Evolutionary conservation across 2,888 invertebrate genomes (phyloP).

Genomic region (Stegophylla sp.): DNA sequence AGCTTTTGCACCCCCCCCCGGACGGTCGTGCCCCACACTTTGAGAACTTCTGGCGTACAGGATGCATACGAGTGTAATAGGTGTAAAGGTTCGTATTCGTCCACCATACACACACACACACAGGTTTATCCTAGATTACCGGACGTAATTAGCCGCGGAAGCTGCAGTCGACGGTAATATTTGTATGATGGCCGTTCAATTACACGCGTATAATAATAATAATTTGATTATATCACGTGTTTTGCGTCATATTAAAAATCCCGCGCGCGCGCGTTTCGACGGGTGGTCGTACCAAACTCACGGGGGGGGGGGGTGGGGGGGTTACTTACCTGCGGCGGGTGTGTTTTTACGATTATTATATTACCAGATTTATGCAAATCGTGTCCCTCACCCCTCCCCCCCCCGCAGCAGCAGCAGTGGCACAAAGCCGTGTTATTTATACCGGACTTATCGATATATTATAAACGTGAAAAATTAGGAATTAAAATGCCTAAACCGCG

Average conservation of each 20-base stretch:
- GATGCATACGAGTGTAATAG: too few species aligned
- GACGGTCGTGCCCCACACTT: too few species aligned
- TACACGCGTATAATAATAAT: too few species aligned
- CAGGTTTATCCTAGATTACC: conserved; percentile 41
- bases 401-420: neutral
- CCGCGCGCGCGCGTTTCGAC: too few species aligned
- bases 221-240: too few species aligned
- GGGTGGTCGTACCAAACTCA: too few species aligned
- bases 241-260: neutral
- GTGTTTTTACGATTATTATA: conserved; percentile 2
- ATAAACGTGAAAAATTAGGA: conserved; percentile 27
- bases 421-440: neutral
- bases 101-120: too few species aligned
- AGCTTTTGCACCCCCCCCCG: too few species aligned
- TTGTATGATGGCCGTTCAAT: neutral
- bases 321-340: neutral
- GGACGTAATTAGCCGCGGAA: conserved; percentile 11
- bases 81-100: too few species aligned
- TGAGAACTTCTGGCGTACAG: too few species aligned
- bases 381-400: too few species aligned
- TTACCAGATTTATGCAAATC: neutral
- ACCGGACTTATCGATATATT: conserved; percentile 19
- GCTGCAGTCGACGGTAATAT: neutral
- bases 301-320: too few species aligned
- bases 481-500: conserved; percentile 26